Base-by-base conservation (phyloP, 2,797 vertebrate species). In the Oryzias sinensis region DNA sequence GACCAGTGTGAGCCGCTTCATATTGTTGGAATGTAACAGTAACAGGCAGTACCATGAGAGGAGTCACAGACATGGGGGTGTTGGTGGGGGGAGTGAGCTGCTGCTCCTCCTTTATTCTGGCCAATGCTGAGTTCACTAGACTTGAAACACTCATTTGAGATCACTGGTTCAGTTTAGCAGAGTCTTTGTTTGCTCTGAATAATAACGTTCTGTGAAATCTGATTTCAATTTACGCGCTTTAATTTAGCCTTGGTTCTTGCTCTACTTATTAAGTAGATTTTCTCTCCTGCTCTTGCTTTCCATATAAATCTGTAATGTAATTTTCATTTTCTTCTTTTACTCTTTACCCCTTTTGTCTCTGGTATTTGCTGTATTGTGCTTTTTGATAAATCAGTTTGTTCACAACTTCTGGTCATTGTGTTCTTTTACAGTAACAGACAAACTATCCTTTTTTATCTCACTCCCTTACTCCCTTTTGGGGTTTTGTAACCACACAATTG, bases 11-110 rank as follows among this genome's bases (percentile, higher is more conserved):
- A 80, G 72, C 69, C 45, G 79, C 60, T 86, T 88, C 88, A 87
- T 79, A 62, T 76, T 64, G 81, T 74, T 80, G 89, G 89, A 88
- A 90, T 89, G 83, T 45, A 77, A 65, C 82, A 76, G 87, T 90
- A 87, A 86, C 89, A 90, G 87, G 83, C 87, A 52, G 88, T 88
- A 87, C 86, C 89, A 90, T 69, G 80, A 65, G 59, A 68, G 72
- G 75, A 80, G 71, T 76, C 80, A 67, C 62, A 48, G 68, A 60
- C 44, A 5, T 18, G 8, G 17, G 33, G n/a, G 46, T 37, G 33
- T 37, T 11, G 37, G 43, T 22, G 49, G 15, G 5, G 43, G 47
- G 49, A n/a, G 14, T 20, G 58, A 56, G 72, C 57, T 58, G 59
- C 68, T 64, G 59, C 68, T 64, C 24, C 43, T 68, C 70, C 69